A percentile compares a stretch with the other conserved stretches of the same genome.
Evolutionary conservation across 2,113 vertebrate species (phyloP).

Genomic region (Gadus chalcogrammus): DNA sequence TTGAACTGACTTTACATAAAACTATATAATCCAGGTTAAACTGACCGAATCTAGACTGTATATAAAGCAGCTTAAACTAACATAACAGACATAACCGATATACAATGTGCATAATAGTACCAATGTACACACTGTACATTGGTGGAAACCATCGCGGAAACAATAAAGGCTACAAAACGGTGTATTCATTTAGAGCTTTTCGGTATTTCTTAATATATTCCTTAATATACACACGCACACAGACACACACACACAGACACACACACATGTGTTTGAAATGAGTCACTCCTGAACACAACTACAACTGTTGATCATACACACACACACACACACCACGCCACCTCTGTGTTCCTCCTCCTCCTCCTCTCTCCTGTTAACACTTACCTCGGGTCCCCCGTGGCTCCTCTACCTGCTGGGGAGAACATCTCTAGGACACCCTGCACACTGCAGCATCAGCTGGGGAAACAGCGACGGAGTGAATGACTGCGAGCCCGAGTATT

Average conservation of each 20-base stretch:
- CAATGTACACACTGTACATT: too few relatives aligned
- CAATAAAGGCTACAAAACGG: too few relatives aligned
- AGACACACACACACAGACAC: conserved; percentile 16
- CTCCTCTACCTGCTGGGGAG: conserved; percentile 57
- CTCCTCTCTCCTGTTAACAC: conserved; percentile 12
- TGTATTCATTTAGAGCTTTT: too few relatives aligned
- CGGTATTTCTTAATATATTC: too few relatives aligned
- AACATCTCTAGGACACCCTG: conserved; percentile 58
- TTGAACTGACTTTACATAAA: too few relatives aligned
- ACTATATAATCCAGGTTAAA: too few relatives aligned
- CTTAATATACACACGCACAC: neutral
- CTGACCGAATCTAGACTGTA: too few relatives aligned
- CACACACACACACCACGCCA: conserved; percentile 35
- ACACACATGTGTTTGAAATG: neutral
- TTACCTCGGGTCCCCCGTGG: conserved; percentile 61
- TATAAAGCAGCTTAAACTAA: too few relatives aligned
- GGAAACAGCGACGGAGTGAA: neutral
- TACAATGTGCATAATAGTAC: too few relatives aligned
- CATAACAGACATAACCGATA: too few relatives aligned
- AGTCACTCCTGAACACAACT: neutral
- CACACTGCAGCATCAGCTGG: conserved; percentile 50
- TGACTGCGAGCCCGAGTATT: neutral
- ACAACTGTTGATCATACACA: neutral
- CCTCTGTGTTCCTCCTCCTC: conserved; percentile 2
- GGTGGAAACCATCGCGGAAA: too few relatives aligned